Evolutionary conservation across 2,797 vertebrate genomes (phyloP).

Genomic region (Rhabdomys pumilio): DNA sequence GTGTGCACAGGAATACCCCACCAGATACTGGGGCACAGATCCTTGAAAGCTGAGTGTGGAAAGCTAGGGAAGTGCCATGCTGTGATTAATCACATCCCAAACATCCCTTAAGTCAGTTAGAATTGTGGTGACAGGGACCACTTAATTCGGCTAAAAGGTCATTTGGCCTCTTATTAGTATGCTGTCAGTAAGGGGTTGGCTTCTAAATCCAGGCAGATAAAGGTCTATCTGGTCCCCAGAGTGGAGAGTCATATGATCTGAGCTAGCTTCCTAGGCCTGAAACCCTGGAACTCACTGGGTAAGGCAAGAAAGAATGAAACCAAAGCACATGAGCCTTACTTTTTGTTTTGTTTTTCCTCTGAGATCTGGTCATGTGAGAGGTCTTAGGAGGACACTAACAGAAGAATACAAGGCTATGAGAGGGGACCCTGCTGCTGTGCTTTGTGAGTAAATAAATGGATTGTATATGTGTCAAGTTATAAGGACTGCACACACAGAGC

Average conservation of each 20-base stretch:
- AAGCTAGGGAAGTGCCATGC: slow-evolving; percentile 39
- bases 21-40: background rate
- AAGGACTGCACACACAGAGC: background rate
- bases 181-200: slow-evolving; percentile 1
- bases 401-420: background rate
- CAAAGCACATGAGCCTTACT: background rate
- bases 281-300: background rate
- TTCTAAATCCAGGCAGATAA: slow-evolving; percentile 70
- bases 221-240: slow-evolving; percentile 3
- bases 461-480: background rate
- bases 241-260: slow-evolving; percentile 12
- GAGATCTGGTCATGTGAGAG: slow-evolving; percentile 3
- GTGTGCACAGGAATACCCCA: background rate
- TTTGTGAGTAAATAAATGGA: slow-evolving; percentile 47
- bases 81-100: slow-evolving; percentile 65
- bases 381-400: background rate
- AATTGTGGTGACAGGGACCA: slow-evolving; percentile 43
- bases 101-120: slow-evolving; percentile 67
- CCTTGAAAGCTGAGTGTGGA: slow-evolving; percentile 61
- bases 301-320: background rate
- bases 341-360: background rate
- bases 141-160: slow-evolving; percentile 77
- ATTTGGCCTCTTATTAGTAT: slow-evolving; percentile 54
- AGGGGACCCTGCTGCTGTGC: background rate
- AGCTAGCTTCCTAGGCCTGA: background rate